Base-by-base conservation (phyloP, 2,113 vertebrate species). In the Limnothrissa miodon region DNA sequence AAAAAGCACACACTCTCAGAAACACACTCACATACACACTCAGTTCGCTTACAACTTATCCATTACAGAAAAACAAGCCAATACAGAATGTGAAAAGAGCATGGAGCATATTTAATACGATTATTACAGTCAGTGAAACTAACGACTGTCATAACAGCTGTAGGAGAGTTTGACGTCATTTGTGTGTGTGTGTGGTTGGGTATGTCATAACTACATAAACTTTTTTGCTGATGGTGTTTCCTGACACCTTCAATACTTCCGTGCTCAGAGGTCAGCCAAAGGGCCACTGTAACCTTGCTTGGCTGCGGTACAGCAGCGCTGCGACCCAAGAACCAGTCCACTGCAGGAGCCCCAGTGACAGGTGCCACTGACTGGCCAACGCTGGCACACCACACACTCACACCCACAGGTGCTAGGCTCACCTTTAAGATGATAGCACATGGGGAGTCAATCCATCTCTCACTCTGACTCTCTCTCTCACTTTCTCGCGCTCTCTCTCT, bases 401-500 rank as follows among this genome's bases (percentile, higher is more conserved):
- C 46, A 15, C 46, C 46, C 46, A 48, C 46, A 15, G 46, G 46
- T 15, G 17, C 11, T 1, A 19, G 23, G 6, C 51, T 56, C 51
- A 56, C 19, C 51, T 56, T 23, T 56, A 21, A 56, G 19, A 56
- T 56, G 19, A 1, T 4, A 23, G 19, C 51, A 56, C 51, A 23
- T 23, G 51, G 6, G 6, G 42, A 42, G 42, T 42, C 4, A 19
- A 48, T 23, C 19, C 21, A 78, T 78, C n/a, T 80, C 44, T 33
- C 56, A 79, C 45, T 13, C 15, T 39, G 39, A 80, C 79, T 86
- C 62, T 56, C 36, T 45, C 29, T 62, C 80, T 82, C 59, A 70
- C 51, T 39, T 3, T 85, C 78, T 44, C 74, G n/a, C 70, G 59
- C n/a, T 87, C 39, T 85, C 84, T 51, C 80, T 78, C 48, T 39